phyloP scores from a whole-genome alignment of 1,140 invertebrate species.

The Cephus cinctus region DNA sequence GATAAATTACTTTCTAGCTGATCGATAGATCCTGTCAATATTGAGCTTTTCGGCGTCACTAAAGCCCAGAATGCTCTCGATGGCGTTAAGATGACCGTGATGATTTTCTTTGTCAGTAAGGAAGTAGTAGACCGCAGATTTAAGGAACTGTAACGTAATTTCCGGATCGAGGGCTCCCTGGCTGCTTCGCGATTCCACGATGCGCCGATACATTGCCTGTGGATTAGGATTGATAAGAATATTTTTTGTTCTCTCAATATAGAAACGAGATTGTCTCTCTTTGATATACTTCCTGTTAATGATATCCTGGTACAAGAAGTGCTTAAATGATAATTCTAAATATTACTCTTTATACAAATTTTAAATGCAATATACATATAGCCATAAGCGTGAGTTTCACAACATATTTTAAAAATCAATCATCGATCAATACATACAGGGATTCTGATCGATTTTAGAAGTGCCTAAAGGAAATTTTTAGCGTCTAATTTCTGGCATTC shows the following conservation, averaged over 20 bases:
- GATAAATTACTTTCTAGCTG: slow-evolving; percentile 38
- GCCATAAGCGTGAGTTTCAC: too few relatives aligned
- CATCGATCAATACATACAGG: too few relatives aligned
- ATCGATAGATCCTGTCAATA: slow-evolving; percentile 62
- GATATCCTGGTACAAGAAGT: too few relatives aligned
- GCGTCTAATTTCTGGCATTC: too few relatives aligned
- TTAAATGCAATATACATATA: too few relatives aligned
- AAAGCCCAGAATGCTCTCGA: slow-evolving; percentile 83
- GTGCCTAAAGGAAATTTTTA: too few relatives aligned
- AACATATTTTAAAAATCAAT: too few relatives aligned
- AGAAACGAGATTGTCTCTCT: too few relatives aligned
- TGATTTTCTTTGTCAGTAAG: slow-evolving; percentile 83
- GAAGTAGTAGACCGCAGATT: slow-evolving; percentile 88
- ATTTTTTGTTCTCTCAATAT: slow-evolving; percentile 6
- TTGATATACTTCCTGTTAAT: too few relatives aligned
- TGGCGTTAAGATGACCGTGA: slow-evolving; percentile 78
- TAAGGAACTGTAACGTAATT: slow-evolving; percentile 83
- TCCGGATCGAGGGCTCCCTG: slow-evolving; percentile 75
- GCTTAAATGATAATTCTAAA: too few relatives aligned
- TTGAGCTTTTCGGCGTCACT: slow-evolving; percentile 72
- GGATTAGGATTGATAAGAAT: slow-evolving; percentile 35
- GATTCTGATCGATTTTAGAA: too few relatives aligned
- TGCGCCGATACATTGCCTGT: slow-evolving; percentile 79
- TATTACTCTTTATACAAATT: slow-evolving; percentile 3
- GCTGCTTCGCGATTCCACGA: slow-evolving; percentile 70